phyloP scores from a whole-genome alignment of 2,797 vertebrate species.

The Arrhamphus sclerolepis region DNA sequence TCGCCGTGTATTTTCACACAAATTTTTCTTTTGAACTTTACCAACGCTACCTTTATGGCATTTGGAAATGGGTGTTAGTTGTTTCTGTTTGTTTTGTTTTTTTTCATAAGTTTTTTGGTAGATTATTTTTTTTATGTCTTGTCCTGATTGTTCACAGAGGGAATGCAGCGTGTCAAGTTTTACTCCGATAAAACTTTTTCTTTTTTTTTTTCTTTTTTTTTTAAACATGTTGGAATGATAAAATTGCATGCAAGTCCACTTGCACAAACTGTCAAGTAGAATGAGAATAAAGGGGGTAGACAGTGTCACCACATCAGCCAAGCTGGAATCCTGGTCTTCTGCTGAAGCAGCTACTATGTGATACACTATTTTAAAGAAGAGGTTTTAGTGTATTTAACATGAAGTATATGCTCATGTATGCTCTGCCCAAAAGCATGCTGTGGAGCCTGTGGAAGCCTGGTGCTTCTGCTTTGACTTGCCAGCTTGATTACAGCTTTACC shows the following conservation, averaged over 20 bases:
- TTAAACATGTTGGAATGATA: constrained; percentile 66
- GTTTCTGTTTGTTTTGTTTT: constrained; percentile 7
- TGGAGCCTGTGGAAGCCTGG: constrained; percentile 38
- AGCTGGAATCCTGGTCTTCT: constrained; percentile 11
- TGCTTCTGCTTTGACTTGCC: background rate
- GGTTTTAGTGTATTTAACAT: constrained; percentile 17
- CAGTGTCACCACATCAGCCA: constrained; percentile 60
- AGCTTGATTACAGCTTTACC: constrained; percentile 15
- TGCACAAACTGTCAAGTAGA: constrained; percentile 34
- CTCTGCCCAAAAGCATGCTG: constrained; percentile 15
- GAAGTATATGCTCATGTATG: background rate
- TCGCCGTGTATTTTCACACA: constrained; percentile 27
- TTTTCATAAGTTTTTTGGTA: constrained; percentile 9
- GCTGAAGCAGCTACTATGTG: constrained; percentile 1
- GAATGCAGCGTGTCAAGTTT: constrained; percentile 73
- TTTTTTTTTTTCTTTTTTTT: background rate
- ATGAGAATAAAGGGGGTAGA: constrained; percentile 28
- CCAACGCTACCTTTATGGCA: background rate
- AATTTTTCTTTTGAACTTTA: constrained; percentile 9
- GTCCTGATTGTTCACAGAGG: constrained; percentile 67
- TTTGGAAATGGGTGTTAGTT: constrained; percentile 8
- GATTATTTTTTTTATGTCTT: constrained; percentile 23
- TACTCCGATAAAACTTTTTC: constrained; percentile 63
- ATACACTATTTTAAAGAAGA: constrained; percentile 14
- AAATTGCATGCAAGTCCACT: constrained; percentile 61